Evolutionary conservation across 2,113 vertebrate species (phyloP).

Genomic region (Irena cyanogastra): DNA sequence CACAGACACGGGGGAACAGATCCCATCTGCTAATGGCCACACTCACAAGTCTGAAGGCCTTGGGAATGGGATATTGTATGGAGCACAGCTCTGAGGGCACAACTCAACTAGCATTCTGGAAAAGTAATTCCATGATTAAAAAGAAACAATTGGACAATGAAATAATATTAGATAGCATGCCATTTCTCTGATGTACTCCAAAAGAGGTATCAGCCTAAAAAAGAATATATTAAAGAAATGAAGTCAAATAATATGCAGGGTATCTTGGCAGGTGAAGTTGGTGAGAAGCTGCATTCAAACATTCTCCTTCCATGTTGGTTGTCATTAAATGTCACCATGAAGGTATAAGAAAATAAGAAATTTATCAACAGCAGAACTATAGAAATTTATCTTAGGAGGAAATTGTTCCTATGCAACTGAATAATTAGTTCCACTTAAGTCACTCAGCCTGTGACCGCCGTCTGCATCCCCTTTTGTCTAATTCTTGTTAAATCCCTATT

Average conservation of each 20-base stretch:
- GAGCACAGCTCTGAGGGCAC: not conserved
- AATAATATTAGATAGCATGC: not conserved
- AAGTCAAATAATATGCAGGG: conserved; percentile 8
- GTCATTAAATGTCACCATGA: not conserved
- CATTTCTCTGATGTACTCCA: not conserved
- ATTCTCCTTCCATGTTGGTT: not conserved
- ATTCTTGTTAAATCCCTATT: conserved; percentile 34
- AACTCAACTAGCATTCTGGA: not conserved
- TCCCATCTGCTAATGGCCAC: conserved; percentile 11
- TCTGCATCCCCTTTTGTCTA: conserved; percentile 7
- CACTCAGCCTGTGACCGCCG: not conserved
- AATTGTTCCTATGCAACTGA: conserved; percentile 41
- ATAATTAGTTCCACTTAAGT: conserved; percentile 42
- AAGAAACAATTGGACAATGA: not conserved
- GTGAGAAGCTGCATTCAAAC: not conserved
- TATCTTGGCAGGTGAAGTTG: not conserved
- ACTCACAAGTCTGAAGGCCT: not conserved
- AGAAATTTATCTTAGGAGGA: conserved; percentile 41
- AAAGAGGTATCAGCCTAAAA: conserved; percentile 12
- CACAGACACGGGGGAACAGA: not conserved
- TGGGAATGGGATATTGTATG: not conserved
- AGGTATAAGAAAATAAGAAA: conserved; percentile 4
- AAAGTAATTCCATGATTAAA: not conserved
- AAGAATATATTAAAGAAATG: not conserved
- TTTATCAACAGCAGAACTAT: not conserved